These are phyloP conservation scores for Sinonovacula constricta DNA, from an alignment of 1,140 invertebrate species.

Conservation along the genomic window DNA sequence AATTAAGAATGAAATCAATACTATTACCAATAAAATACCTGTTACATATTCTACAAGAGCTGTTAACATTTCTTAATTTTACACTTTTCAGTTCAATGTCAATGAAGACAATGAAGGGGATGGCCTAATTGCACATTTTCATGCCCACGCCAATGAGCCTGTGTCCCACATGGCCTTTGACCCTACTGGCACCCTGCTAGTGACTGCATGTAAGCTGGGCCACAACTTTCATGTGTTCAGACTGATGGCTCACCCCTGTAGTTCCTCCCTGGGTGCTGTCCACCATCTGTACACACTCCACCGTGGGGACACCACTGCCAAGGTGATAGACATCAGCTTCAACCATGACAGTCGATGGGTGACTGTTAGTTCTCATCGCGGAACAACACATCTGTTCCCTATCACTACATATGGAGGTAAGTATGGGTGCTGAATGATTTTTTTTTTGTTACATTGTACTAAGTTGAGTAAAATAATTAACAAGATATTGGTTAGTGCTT, in stretches of 20 bases:
- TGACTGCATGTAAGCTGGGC: constrained; percentile 95
- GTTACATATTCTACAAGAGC: too few species aligned
- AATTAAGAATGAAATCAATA: too few species aligned
- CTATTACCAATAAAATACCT: too few species aligned
- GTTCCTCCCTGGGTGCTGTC: constrained; percentile 91
- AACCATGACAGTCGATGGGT: constrained; percentile 97
- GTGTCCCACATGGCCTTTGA: constrained; percentile 95
- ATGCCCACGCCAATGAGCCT: constrained; percentile 92
- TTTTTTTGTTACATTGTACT: too few species aligned
- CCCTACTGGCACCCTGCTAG: constrained; percentile 91
- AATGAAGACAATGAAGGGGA: constrained; percentile 74
- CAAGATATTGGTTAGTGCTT: too few species aligned
- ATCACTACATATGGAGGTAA: constrained; percentile 96
- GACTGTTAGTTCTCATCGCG: constrained; percentile 94
- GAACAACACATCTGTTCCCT: constrained; percentile 98
- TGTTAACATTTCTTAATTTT: not conserved
- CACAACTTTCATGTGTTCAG: constrained; percentile 98
- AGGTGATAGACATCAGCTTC: constrained; percentile 88
- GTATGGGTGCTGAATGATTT: too few species aligned
- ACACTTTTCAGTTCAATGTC: constrained; percentile 71
- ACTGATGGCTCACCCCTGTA: constrained; percentile 94
- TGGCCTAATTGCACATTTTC: constrained; percentile 92
- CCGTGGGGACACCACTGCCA: constrained; percentile 84
- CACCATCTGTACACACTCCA: constrained; percentile 98
- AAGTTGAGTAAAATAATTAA: too few species aligned